Evolutionary conservation across 2,113 vertebrate species (phyloP), one percentile per base, ranked within the genome.

Genomic region (Toxotes jaculatrix): DNA sequence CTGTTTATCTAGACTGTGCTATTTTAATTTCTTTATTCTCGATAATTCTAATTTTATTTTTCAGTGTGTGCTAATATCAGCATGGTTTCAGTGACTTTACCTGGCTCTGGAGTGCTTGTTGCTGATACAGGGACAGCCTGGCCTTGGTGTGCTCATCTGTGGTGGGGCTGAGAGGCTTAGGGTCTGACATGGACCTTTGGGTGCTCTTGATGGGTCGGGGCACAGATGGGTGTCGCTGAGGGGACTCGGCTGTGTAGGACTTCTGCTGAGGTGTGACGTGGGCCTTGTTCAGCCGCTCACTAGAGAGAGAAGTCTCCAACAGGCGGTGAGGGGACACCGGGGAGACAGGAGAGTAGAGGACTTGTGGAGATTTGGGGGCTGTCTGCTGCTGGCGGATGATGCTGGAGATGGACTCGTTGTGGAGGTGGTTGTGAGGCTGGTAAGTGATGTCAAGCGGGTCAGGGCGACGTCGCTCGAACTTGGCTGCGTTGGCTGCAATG

Each of bases 181-280:
- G 98, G 90, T 99, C 98, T 0, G 98, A 99, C 95, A 99, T 95
- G 66, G 98, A 99, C 83, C 98, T 96, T 81, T 99, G 98, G 91
- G 98, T 95, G 94, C 94, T 98, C 96, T 98, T 99, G 91, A 99
- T 97, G 88, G 98, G 98, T 64, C 97, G 96, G 1, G 98, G 98
- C 87, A 99, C 86, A 0, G 96, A 97, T 79, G 97, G 98, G 90
- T 98, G 97, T 91, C 96, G 95, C 82, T 97, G 97, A 40, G 95
- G 91, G 0, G 96, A 95, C 89, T 99, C 97, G 0, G 96, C 91
- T 4, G 96, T 95, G 89, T 98, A 98, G 77, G 98, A 97, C 92
- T 99, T 99, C 95, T 99, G 93, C 89, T 95, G 98, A 2, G 98
- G 98, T n/a, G 97, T 97, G 60, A 99, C 97, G 0, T 98, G 98